Percentiles rank a stretch among this genome's conserved stretches.
phyloP scores from a whole-genome alignment of 1,140 invertebrate genomes.

The Euglossa dilemma region DNA sequence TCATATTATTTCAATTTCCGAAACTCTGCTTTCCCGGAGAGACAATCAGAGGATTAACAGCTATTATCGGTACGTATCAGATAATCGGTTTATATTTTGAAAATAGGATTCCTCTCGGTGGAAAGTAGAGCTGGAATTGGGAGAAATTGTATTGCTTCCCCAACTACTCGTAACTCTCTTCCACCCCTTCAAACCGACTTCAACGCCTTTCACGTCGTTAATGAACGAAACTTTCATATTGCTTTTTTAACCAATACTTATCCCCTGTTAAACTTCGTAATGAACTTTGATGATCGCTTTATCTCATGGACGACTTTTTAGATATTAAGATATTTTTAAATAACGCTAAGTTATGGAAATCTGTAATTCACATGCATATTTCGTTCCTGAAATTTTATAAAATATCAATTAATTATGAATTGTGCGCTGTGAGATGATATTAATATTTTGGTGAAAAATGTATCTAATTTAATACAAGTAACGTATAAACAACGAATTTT shows the following conservation, averaged over 20 bases:
- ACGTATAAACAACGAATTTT: too few relatives aligned
- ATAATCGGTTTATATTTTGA: background rate
- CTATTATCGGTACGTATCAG: too few relatives aligned
- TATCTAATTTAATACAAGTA: too few relatives aligned
- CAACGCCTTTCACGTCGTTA: slow-evolving; percentile 52
- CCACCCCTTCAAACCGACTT: slow-evolving; percentile 10
- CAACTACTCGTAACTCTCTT: slow-evolving; percentile 35
- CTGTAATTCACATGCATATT: too few relatives aligned
- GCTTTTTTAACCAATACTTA: slow-evolving; percentile 70
- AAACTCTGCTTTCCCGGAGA: too few relatives aligned
- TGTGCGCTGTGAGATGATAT: too few relatives aligned
- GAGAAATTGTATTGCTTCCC: slow-evolving; percentile 57
- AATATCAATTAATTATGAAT: too few relatives aligned
- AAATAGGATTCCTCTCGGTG: background rate
- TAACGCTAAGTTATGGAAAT: background rate
- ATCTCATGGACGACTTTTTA: slow-evolving; percentile 43
- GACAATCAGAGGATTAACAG: too few relatives aligned
- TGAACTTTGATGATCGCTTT: slow-evolving; percentile 71
- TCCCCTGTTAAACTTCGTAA: slow-evolving; percentile 61
- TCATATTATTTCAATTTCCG: too few relatives aligned
- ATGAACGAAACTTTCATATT: slow-evolving; percentile 72
- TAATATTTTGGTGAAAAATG: too few relatives aligned
- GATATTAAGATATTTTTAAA: background rate
- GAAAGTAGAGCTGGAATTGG: slow-evolving; percentile 19
- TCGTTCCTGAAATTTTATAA: too few relatives aligned